These are phyloP conservation scores for Premnoplex brunnescens DNA, from an alignment of 2,797 vertebrate species.

Conservation along the genomic window DNA sequence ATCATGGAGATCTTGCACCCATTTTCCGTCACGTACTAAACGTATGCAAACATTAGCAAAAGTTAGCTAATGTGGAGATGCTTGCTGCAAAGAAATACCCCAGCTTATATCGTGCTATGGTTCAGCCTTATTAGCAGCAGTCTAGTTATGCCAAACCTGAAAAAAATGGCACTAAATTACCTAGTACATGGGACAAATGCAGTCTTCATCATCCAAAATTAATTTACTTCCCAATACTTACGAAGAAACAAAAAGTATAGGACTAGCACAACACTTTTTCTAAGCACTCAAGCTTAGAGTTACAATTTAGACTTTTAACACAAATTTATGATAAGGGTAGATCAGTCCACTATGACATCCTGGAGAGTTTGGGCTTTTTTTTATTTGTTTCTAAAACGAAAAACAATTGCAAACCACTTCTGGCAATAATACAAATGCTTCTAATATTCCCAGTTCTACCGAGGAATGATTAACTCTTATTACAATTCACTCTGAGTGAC, in stretches of 20 bases:
- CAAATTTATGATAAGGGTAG: background rate
- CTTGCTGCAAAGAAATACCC: background rate
- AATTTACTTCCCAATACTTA: background rate
- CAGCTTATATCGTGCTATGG: background rate
- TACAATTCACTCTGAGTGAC: background rate
- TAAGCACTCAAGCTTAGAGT: background rate
- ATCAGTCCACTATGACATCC: background rate
- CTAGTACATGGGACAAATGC: background rate
- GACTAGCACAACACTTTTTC: background rate
- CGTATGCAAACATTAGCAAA: background rate
- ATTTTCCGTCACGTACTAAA: background rate
- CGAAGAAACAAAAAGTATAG: background rate
- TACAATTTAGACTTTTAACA: background rate
- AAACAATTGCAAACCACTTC: background rate
- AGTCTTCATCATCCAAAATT: background rate
- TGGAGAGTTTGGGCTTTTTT: rapidly evolving
- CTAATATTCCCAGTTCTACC: background rate
- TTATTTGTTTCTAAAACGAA: background rate
- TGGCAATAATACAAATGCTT: background rate
- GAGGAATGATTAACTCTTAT: background rate
- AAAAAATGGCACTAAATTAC: background rate
- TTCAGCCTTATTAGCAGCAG: background rate
- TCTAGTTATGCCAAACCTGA: background rate
- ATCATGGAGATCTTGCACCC: background rate
- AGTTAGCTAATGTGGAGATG: background rate